Evolutionary conservation across 2,113 vertebrate species (phyloP).

Genomic region (Rhinogobius similis): DNA sequence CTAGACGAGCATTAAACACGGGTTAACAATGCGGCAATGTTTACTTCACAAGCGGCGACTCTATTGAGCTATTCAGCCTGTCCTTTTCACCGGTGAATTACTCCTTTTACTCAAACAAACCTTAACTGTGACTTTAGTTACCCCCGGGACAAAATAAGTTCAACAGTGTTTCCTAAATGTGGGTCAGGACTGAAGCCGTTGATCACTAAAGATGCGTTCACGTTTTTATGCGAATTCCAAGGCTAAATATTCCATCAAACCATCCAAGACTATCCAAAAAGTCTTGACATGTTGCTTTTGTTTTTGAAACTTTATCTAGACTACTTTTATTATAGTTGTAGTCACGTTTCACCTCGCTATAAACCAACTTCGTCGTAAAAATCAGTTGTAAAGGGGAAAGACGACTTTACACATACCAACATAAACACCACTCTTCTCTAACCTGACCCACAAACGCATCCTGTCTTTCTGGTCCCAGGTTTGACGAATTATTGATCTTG

Average conservation of each 20-base stretch:
- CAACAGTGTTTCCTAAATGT: background rate
- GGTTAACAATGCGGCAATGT: conserved; percentile 42
- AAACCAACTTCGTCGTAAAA: conserved; percentile 5
- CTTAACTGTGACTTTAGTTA: background rate
- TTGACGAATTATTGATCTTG: conserved; percentile 4
- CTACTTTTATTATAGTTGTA: background rate
- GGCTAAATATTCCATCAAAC: background rate
- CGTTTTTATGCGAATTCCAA: background rate
- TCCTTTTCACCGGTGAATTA: conserved; percentile 27
- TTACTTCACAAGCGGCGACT: conserved; percentile 35
- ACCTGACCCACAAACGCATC: conserved; percentile 47
- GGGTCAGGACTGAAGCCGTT: background rate
- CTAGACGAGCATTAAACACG: conserved; percentile 14
- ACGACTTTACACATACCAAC: conserved; percentile 26
- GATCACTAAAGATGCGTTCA: background rate
- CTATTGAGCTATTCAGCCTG: conserved; percentile 23
- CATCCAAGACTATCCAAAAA: background rate
- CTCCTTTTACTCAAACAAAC: conserved; percentile 11
- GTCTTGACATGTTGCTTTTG: background rate
- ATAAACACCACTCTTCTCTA: conserved; percentile 12
- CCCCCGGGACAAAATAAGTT: background rate
- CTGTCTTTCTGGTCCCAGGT: conserved; percentile 8
- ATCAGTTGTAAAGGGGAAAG: background rate
- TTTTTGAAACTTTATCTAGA: background rate
- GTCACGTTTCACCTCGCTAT: background rate